Conservation (phyloP, 2,797 vertebrate species). For the Clarias platycephalus region DNA sequence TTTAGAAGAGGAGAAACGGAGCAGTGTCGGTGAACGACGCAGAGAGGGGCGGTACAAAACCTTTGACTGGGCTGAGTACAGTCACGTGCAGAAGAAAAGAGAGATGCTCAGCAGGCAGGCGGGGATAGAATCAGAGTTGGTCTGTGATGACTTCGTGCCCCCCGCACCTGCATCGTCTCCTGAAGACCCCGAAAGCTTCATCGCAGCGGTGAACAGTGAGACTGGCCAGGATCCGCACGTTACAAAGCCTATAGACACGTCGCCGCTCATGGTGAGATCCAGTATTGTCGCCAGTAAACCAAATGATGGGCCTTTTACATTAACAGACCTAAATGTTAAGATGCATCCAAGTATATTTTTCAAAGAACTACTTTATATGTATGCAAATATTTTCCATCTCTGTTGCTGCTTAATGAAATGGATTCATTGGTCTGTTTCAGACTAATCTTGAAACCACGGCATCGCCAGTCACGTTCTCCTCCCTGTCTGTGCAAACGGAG, state of each 20-base stretch:
- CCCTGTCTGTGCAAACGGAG: constrained; percentile 55
- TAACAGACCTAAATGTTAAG: background rate
- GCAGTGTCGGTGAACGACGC: constrained; percentile 74
- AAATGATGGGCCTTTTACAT: background rate
- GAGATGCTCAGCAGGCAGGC: constrained; percentile 50
- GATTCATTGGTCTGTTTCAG: constrained; percentile 35
- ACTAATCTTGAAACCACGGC: constrained; percentile 30
- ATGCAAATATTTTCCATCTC: background rate
- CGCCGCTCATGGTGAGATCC: constrained; percentile 2
- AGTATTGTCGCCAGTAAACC: constrained; percentile 16
- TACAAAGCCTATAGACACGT: constrained; percentile 31
- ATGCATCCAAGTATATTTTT: background rate
- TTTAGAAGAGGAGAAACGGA: constrained; percentile 55
- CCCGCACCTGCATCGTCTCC: constrained; percentile 42
- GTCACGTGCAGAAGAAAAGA: constrained; percentile 69
- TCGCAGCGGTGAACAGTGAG: constrained; percentile 67
- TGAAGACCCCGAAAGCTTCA: constrained; percentile 51
- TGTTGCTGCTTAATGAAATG: background rate
- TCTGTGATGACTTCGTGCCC: constrained; percentile 24
- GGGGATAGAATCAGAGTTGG: constrained; percentile 37
- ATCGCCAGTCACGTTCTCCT: constrained; percentile 43
- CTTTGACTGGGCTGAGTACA: constrained; percentile 81
- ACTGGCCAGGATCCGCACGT: constrained; percentile 62
- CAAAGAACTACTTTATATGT: background rate
- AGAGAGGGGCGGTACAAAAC: constrained; percentile 80